Evolutionary conservation across 2,888 invertebrate genomes (phyloP), one percentile per base, ranked within the genome.

Genomic region (Salticus scenicus): DNA sequence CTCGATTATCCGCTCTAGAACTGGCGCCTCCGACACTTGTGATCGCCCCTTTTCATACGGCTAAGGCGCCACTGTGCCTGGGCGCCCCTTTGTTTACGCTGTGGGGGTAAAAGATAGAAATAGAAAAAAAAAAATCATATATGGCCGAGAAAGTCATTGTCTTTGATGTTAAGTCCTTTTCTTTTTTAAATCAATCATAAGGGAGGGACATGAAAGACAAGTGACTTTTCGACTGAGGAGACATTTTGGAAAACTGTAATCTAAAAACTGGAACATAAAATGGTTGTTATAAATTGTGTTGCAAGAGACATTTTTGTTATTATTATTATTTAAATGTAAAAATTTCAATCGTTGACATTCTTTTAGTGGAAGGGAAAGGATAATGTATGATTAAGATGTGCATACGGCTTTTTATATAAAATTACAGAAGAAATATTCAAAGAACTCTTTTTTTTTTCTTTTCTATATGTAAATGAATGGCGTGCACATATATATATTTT

Each of bases 51-150:
- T 57, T 70, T 73, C 51, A 37, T 37, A 47, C 72, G 66, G 51
- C 28, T 10, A 7, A 1, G 70, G 82, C 82, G 82, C 72, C 82
- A 72, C 33, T 37, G 57, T 71, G 82, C 76, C 82, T 83, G 82
- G 82, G 76, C 76, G 82, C 82, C 82, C 82, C 67, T 71, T 83
- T 83, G 82, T 83, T 83, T 83, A 83, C 76, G 71, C 76, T 66
- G 37, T 31, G 71, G 17, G 71, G 51, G 51, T 7, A 17, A 30
- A 64, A 42, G n/a, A 33, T 28, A 41, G 64, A 30, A 41, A 10
- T 2, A 47, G 24, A 75, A 66, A 64, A 64, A 73, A 67, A 51
- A 51, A 24, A 24, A 24, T 30, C 41, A 69, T 67, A 66, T 24
- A 70, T 28, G 57, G n/a, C 64, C 72, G 81, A 66, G 82, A 66